Conservation (phyloP, 2,888 invertebrate species). For the Drosophila helvetica region DNA sequence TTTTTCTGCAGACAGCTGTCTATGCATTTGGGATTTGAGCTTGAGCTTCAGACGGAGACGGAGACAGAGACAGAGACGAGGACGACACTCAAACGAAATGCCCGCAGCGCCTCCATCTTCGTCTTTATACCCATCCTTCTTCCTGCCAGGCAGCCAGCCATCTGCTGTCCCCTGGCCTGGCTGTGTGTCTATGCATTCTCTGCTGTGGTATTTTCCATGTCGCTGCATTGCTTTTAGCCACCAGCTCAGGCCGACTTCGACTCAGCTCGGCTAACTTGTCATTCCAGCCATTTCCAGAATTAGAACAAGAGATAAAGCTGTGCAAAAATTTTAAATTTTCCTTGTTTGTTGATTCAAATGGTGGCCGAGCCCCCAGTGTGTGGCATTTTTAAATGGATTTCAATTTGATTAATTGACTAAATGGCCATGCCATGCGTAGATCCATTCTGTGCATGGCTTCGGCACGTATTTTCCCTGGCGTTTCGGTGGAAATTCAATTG, state of each 20-base stretch:
- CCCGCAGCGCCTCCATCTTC: slow-evolving; percentile 44
- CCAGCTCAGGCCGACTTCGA: slow-evolving; percentile 55
- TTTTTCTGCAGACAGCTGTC: slow-evolving; percentile 55
- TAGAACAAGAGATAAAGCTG: not conserved
- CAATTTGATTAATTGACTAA: slow-evolving; percentile 58
- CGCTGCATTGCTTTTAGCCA: slow-evolving; percentile 71
- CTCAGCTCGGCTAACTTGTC: slow-evolving; percentile 50
- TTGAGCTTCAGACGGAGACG: slow-evolving; percentile 53
- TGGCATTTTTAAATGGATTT: slow-evolving; percentile 47
- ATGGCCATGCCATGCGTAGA: slow-evolving; percentile 6
- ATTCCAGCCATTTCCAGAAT: slow-evolving; percentile 52
- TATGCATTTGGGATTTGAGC: slow-evolving; percentile 74
- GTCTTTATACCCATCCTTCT: slow-evolving; percentile 12
- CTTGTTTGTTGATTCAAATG: slow-evolving; percentile 61
- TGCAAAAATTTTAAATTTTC: slow-evolving; percentile 35
- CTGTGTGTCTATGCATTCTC: slow-evolving; percentile 48
- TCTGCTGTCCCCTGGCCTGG: not conserved
- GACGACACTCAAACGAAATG: slow-evolving; percentile 50
- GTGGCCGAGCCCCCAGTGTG: slow-evolving; percentile 18
- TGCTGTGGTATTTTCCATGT: slow-evolving; percentile 73
- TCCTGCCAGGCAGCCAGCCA: slow-evolving; percentile 8
- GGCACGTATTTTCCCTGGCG: not conserved
- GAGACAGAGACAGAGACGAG: slow-evolving; percentile 54
- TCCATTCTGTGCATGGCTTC: not conserved
- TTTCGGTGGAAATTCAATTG: not conserved